Base-by-base conservation (phyloP, 2,113 vertebrate genomes). In the Columba livia region DNA sequence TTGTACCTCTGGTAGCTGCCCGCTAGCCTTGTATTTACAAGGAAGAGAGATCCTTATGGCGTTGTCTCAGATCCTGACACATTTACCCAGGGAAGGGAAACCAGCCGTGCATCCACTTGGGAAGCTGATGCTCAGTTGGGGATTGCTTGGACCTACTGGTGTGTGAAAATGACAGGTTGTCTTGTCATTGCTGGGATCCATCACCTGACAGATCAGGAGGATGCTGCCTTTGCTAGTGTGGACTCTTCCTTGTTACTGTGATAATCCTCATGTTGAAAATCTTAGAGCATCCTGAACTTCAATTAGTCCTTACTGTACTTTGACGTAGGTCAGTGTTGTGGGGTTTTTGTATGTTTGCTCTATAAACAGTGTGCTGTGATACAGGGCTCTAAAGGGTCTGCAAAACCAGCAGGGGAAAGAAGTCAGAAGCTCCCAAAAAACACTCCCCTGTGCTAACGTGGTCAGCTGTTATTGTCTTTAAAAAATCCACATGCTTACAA, bases 141-240 rank as follows among this genome's bases (percentile, higher is more conserved):
- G 42, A 44, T 92, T 75, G 67, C 29, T 9, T 62, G 70, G 50
- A 85, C 50, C 31, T 82, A 54, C 36, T 61, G 79, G 40, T 79
- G 89, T 81, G 77, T 96, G 65, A 93, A 89, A 87, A 81, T 56
- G 69, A 7, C 40, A 78, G 64, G n/a, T 82, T 90, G 67, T 36
- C 67, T 88, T 94, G 60, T 86, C 74, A 42, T 21, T 72, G 65
- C 79, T 88, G 61, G 80, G 44, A 57, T 79, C 50, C 26, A 28
- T 92, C 77, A 34, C 38, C 31, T 69, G 58, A 25, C 54, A 29
- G 50, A 31, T 67, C 24, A 69, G 47, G 42, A 75, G n/a, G 48
- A 72, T 78, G 70, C 62, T 26, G 11, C 12, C n/a, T 88, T 62
- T 71, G 58, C 88, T 74, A 29, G 25, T 40, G 47, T 31, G 32